Evolutionary conservation across 2,888 invertebrate species (phyloP).

Genomic region (Noctua janthe): DNA sequence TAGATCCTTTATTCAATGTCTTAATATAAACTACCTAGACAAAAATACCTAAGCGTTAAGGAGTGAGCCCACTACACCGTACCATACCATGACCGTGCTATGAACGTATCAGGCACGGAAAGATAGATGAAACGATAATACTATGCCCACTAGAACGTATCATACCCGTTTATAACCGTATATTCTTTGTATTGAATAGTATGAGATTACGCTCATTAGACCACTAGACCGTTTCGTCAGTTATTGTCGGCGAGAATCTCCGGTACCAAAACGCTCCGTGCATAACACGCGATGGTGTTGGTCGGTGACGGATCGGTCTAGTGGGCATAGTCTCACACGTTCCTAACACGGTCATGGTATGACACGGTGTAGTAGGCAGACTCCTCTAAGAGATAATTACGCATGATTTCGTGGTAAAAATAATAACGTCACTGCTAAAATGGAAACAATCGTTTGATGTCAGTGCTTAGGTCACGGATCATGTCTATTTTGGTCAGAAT

Average conservation of each 20-base stretch:
- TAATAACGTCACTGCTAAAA: conserved; percentile 1
- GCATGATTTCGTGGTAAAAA: not conserved
- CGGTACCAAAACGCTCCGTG: too few species aligned
- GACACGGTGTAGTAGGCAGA: not conserved
- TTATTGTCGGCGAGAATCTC: too few species aligned
- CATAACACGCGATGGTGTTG: not conserved
- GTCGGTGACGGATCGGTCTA: not conserved
- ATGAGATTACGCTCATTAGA: too few species aligned
- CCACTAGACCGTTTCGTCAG: too few species aligned
- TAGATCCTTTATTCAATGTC: not conserved
- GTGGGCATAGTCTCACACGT: not conserved
- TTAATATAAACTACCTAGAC: not conserved
- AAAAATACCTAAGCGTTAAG: not conserved
- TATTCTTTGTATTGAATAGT: not conserved
- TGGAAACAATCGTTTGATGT: not conserved
- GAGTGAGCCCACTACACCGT: not conserved
- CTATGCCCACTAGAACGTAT: too few species aligned
- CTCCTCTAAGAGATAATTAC: not conserved
- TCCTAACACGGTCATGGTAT: not conserved
- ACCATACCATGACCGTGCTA: not conserved
- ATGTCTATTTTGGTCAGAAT: not conserved
- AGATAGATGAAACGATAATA: too few species aligned
- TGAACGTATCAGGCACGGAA: too few species aligned
- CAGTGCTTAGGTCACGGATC: not conserved
- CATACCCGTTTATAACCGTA: not conserved